A percentile compares a stretch with the other conserved stretches of the same genome.
Conservation (phyloP, 2,113 vertebrate genomes). For the Cyanoliseus patagonus region DNA sequence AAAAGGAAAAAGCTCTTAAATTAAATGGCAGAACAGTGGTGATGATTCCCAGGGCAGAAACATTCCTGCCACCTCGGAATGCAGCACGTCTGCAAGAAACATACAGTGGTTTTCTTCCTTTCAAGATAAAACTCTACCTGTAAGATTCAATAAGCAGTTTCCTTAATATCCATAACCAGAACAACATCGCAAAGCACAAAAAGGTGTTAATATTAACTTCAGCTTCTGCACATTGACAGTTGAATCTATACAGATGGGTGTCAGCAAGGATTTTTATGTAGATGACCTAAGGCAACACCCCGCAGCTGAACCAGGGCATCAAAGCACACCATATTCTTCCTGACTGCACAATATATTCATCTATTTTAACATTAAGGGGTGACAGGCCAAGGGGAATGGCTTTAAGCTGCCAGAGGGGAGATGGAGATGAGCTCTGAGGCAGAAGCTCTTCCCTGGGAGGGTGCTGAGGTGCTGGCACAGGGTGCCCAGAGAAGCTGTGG, state of each 20-base stretch:
- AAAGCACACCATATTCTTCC: neutral
- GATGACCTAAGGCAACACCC: rapidly evolving
- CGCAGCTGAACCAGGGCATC: neutral
- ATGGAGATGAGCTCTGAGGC: neutral
- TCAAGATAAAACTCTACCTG: rapidly evolving
- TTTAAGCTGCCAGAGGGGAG: neutral
- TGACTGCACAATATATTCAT: neutral
- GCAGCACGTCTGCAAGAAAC: neutral
- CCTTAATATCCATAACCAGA: neutral
- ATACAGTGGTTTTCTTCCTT: neutral
- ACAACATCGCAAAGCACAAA: neutral
- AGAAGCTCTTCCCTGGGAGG: neutral
- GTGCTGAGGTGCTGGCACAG: too few relatives aligned
- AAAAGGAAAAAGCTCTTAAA: neutral
- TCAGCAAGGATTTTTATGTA: neutral
- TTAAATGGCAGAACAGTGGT: neutral
- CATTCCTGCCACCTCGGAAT: neutral
- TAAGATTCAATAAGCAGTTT: neutral
- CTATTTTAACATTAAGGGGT: too few relatives aligned
- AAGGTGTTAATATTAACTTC: neutral
- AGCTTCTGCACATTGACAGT: neutral
- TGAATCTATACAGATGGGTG: neutral
- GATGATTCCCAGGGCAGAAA: neutral
- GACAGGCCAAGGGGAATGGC: neutral
- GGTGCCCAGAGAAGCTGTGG: too few relatives aligned